Conservation (phyloP, 2,797 vertebrate genomes). For the Typhlichthys subterraneus region DNA sequence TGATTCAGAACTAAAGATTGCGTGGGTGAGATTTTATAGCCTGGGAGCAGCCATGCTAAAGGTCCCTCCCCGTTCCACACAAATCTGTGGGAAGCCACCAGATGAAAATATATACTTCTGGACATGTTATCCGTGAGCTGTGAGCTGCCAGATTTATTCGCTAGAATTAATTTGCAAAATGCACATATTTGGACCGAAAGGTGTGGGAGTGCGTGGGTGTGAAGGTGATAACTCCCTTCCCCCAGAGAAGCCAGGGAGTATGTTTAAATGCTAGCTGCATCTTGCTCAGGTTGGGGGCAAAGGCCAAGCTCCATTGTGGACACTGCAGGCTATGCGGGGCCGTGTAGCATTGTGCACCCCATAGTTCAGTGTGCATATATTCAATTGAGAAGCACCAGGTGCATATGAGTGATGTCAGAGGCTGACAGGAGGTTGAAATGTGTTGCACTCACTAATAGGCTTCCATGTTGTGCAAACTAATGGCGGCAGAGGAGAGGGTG, state of each 20-base stretch:
- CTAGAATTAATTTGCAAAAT: conserved; percentile 13
- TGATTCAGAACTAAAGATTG: background rate
- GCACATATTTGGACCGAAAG: conserved; percentile 31
- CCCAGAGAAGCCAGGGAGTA: too few species aligned
- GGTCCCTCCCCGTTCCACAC: background rate
- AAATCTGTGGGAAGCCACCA: too few species aligned
- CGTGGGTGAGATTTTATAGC: background rate
- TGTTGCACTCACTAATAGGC: background rate
- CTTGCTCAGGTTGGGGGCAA: conserved; percentile 9
- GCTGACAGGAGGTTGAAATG: conserved; percentile 1
- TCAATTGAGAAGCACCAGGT: background rate
- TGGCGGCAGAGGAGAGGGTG: too few species aligned
- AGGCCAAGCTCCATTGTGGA: background rate
- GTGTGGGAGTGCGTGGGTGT: conserved; percentile 17
- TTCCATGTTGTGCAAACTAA: background rate
- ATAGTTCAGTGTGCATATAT: background rate
- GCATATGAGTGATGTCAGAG: background rate
- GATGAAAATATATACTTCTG: conserved; percentile 1
- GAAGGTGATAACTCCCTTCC: background rate
- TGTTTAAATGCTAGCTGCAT: conserved; percentile 15
- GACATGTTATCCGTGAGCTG: conserved; percentile 25
- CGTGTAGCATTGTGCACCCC: background rate
- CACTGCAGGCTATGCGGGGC: background rate
- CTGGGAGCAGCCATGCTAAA: background rate
- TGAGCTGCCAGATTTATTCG: conserved; percentile 39